Evolutionary conservation across 2,888 invertebrate genomes (phyloP), one percentile per base, ranked within the genome.

Genomic region (Polietes domitor): DNA sequence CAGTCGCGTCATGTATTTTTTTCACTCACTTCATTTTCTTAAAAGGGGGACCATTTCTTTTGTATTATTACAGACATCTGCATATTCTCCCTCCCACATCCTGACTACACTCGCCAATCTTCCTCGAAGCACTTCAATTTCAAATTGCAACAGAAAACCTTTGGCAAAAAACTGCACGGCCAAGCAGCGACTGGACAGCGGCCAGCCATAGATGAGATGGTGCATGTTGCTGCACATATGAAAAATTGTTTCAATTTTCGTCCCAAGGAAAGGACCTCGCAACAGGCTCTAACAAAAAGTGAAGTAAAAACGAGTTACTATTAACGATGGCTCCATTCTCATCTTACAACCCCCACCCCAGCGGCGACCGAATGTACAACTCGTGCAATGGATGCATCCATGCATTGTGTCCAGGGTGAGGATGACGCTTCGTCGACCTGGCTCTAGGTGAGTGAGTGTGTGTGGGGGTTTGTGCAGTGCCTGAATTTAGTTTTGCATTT

Each of bases 141-240:
- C 58, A 58, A 82, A 74, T 74, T 82, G 81, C 73, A 77, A 70
- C 74, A 74, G 37, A 73, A 80, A 65, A 58, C 24, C 71, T 65
- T 58, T 37, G 50, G 32, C 63, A 37, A 61, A 61, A 4, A n/a
- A n/a, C 12, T 21, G n/a, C 55, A 43, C 9, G 10, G 28, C 19
- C 5, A 28, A 24, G 47, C 21, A 53, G 55, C 41, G 65, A 73
- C 15, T 73, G 10, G 15, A 61, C 68, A 21, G 41, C 73, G 63
- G 12, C 24, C 37, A 24, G 1, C 9, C 63, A 63, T 17, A 26
- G 58, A 26, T 4, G 58, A 26, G 58, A 15, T 12, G 41, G 15
- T 37, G 1, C 19, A 55, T 4, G 70, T 32, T 7, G 12, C 63
- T 70, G 37, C 26, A 73, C 32, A 58, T 53, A 75, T 75, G 58